Evolutionary conservation across 2,888 invertebrate species (phyloP), one percentile per base, ranked within the genome.

Genomic region (Drosophila borealis): DNA sequence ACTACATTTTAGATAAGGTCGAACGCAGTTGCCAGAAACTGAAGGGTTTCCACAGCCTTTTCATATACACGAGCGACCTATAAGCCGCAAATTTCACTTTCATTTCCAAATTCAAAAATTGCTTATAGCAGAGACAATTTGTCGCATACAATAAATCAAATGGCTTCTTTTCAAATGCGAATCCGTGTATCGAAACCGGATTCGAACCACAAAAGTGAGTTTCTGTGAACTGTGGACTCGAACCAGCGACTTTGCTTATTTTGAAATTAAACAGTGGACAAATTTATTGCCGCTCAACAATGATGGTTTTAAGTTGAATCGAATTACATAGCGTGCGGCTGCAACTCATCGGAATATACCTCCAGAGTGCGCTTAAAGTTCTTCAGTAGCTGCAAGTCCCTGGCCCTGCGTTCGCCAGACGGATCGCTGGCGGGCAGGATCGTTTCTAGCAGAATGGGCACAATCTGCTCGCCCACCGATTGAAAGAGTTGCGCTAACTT

Each of bases 401-500:
- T 74, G 6, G 59, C 41, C 4, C 82, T n/a, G 8, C 83, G 85
- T 49, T 89, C 79, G 3, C 78, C 74, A 4, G 78, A 41, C 2
- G 74, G 53, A 49, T 80, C 72, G 1, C 41, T 42, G 8, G 51
- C 55, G 4, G 78, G 78, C 1, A 84, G 69, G 48, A 90, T 78
- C 63, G 89, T 88, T 78, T 89, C 84, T 11, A 91, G 51, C 4
- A 91, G 71, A 60, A 90, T 77, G 1, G 91, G 91, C 14, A 92
- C 75, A 21, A 92, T 76, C 68, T 91, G 85, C 25, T 90, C 89
- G 36, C 91, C 90, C 41, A 91, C 81, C 2, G 86, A 73, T 55
- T 89, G 86, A 17, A 92, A 77, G 53, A 92, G 88, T 70, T 92
- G 89, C 3, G 80, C 91, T 62, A 92, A 79, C 80, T 90, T 91